Evolutionary conservation across 2,113 vertebrate species (phyloP), one percentile per base, ranked within the genome.

Genomic region (Ictalurus punctatus): DNA sequence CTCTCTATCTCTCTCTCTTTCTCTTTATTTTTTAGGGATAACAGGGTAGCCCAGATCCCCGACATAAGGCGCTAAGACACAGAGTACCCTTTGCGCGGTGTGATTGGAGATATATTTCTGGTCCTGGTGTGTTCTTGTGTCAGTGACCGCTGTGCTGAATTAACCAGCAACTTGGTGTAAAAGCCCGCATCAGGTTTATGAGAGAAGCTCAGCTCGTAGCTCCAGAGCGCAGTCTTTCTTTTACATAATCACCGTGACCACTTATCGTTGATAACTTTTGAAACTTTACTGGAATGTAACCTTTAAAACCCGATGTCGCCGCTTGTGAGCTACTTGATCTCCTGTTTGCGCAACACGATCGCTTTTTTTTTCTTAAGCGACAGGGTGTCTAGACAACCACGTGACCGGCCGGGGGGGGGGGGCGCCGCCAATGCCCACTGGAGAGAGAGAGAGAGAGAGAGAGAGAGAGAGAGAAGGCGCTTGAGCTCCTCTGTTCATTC

Each of bases 341-440:
- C 95, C 96, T 96, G 95, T 97, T 97, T 98, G 97, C 97, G 97
- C 97, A 97, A 97, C 96, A 96, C 97, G 96, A 96, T 97, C 96
- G 92, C 95, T 95, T 97, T 97, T 96, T 96, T 76, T 97, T 91
- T 91, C 89, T 95, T 94, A 98, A 98, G 97, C 96, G 97, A 98
- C 98, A 97, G 96, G 95, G 96, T 98, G 97, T 98, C 97, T 98
- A 98, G 97, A 98, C 97, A 94, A 94, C 94, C 97, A 98, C 97
- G 96, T 98, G 97, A 97, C 95, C 90, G 23, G 58, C 2, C 30
- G 34, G 76, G 34, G 67, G 95, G 94, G 96, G 95, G 96, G 96
- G 6, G 40, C 40, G 40, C 40, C 96, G 96, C 96, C 96, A 96
- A 96, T 97, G 96, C 96, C 95, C 96, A 97, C 95, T 96, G 95